Base-by-base conservation (phyloP, 2,888 invertebrate species). In the Tenthredo amoena region DNA sequence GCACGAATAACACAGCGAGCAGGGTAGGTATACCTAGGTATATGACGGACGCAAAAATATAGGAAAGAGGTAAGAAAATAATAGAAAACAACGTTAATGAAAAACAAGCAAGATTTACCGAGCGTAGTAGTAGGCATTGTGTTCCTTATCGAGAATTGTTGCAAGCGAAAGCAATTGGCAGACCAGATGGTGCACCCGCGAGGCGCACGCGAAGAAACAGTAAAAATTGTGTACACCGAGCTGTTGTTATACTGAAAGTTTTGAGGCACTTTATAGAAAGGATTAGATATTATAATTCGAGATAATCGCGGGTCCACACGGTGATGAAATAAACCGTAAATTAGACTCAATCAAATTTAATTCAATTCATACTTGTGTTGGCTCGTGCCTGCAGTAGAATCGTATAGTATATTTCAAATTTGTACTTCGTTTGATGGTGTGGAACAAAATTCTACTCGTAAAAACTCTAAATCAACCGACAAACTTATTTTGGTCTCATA, bases 91-190 rank as follows among this genome's bases (percentile, higher is more conserved):
- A 26, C 40, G 40, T 62, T 77, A 65, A 81, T 34, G 31, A 83
- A 43, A 31, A 65, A 65, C 47, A 65, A 83, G 68, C 65, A 40
- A 83, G 83, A 83, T 83, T 83, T 83, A 68, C 68, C 47, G 47
- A 83, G 68, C 83, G 83, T 71, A 83, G 83, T 83, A 47, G 83
- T 31, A 47, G 83, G 83, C 83, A 83, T 83, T 83, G 83, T 83
- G 68, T 83, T 83, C 83, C 83, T 83, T 83, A 83, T 83, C 83
- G 83, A 83, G 83, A 83, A 83, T 83, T 40, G 83, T 68, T 83
- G 68, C 83, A 71, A 83, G 83, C 83, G 83, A 83, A 83, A 83
- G 83, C 83, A 71, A 83, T 83, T 68, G 83, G 68, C 68, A 47
- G 83, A 83, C 83, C 83, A 83, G 83, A 83, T 83, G 83, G 83